Percentiles rank a stretch among this genome's conserved stretches.
These are phyloP conservation scores for Nothoprocta pentlandii DNA, from an alignment of 2,113 vertebrate species.

Conservation along the genomic window DNA sequence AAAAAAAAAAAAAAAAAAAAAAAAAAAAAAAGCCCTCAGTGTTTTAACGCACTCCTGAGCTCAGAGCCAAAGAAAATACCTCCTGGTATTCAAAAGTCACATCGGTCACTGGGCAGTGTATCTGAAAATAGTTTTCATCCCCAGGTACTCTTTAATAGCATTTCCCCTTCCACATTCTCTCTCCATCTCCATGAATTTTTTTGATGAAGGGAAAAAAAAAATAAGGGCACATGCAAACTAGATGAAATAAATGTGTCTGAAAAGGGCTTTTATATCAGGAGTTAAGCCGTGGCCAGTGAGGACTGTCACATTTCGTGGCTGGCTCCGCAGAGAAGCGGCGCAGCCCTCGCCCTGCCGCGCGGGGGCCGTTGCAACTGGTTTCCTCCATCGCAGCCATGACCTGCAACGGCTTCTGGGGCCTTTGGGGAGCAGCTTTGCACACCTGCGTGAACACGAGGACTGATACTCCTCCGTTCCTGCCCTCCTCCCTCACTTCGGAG, in stretches of 20 bases:
- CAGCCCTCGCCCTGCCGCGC: rapidly evolving
- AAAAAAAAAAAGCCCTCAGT: not conserved
- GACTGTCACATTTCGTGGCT: rapidly evolving
- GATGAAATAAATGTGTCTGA: not conserved
- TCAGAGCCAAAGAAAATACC: slow-evolving; percentile 49
- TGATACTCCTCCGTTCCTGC: not conserved
- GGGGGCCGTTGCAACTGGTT: rapidly evolving
- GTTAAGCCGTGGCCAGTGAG: not conserved
- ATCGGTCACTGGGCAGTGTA: not conserved
- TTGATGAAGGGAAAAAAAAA: not conserved
- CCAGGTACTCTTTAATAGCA: not conserved
- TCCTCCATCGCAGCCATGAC: rapidly evolving
- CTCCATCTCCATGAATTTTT: rapidly evolving
- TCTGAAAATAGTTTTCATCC: not conserved
- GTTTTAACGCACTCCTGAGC: not conserved
- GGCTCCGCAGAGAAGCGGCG: not conserved
- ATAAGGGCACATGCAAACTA: rapidly evolving
- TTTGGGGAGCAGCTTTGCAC: not conserved
- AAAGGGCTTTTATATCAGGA: not conserved
- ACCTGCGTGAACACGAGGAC: not conserved
- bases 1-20: not conserved
- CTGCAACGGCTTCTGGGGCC: rapidly evolving
- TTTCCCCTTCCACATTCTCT: not conserved
- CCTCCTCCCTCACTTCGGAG: not conserved
- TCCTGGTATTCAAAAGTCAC: rapidly evolving